Conservation (phyloP, 1,140 invertebrate genomes). For the Cherax destructor region DNA sequence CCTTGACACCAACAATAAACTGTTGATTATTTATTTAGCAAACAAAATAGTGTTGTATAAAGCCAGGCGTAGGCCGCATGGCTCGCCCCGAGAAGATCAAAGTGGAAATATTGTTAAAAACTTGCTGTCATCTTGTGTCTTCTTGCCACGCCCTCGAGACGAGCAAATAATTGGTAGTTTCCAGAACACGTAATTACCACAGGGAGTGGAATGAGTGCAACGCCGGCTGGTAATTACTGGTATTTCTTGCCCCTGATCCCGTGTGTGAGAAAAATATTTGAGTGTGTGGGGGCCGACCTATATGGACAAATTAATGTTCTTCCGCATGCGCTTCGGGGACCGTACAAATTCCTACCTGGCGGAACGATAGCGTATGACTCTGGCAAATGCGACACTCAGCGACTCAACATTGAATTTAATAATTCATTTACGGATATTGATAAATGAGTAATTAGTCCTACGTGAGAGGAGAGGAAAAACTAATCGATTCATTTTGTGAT, state of each 20-base stretch:
- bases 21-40: too few relatives aligned
- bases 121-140: background rate
- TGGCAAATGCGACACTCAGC: too few relatives aligned
- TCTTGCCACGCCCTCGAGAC: background rate
- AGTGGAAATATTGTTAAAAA: too few relatives aligned
- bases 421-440: too few relatives aligned
- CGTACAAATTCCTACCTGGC: background rate
- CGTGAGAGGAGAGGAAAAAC: too few relatives aligned
- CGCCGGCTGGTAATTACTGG: background rate
- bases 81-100: too few relatives aligned
- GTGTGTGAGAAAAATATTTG: background rate
- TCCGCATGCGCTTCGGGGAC: too few relatives aligned
- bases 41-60: too few relatives aligned
- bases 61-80: too few relatives aligned
- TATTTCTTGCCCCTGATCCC: background rate
- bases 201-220: background rate
- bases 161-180: background rate
- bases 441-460: too few relatives aligned
- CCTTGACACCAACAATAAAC: background rate
- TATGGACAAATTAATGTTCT: background rate
- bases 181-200: background rate
- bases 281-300: background rate
- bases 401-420: background rate
- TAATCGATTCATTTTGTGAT: too few relatives aligned
- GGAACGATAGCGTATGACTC: background rate